Percentiles rank a stretch among this genome's conserved stretches.
Conservation (phyloP, 2,113 vertebrate species). For the Recurvirostra avosetta region DNA sequence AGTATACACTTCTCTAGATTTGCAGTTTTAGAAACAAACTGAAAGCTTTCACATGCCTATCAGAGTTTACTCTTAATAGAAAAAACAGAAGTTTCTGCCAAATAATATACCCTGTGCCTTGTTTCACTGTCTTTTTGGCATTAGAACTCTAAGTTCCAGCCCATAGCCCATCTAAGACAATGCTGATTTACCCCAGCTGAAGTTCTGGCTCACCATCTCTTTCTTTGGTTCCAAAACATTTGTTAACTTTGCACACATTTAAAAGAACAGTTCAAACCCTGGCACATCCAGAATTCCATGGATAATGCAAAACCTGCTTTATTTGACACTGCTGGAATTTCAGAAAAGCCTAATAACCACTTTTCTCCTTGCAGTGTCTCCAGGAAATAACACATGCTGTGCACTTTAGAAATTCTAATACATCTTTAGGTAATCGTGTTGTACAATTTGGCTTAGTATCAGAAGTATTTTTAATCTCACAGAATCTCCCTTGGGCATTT, state of each 20-base stretch:
- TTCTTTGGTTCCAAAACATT: neutral
- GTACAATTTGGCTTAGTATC: conserved; percentile 54
- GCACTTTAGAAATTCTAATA: conserved; percentile 38
- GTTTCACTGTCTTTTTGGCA: neutral
- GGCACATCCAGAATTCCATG: conserved; percentile 12
- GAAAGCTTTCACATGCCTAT: neutral
- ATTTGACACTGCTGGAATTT: conserved; percentile 44
- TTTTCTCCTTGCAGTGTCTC: conserved; percentile 35
- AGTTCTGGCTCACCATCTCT: neutral
- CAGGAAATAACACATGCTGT: conserved; percentile 16
- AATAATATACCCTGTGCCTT: neutral
- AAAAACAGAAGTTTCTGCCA: neutral
- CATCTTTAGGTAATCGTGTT: conserved; percentile 53
- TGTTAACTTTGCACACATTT: neutral
- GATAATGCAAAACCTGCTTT: conserved; percentile 49
- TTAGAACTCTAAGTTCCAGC: neutral
- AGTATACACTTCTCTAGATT: neutral
- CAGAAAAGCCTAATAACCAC: conserved; percentile 47
- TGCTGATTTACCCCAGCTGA: neutral
- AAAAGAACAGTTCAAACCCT: conserved; percentile 2
- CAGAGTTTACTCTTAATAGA: neutral
- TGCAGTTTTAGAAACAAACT: neutral
- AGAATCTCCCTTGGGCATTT: conserved; percentile 36
- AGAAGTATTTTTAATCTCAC: conserved; percentile 65
- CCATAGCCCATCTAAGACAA: neutral